phyloP scores from a whole-genome alignment of 2,113 vertebrate species.

The Leptobrachium leishanense region DNA sequence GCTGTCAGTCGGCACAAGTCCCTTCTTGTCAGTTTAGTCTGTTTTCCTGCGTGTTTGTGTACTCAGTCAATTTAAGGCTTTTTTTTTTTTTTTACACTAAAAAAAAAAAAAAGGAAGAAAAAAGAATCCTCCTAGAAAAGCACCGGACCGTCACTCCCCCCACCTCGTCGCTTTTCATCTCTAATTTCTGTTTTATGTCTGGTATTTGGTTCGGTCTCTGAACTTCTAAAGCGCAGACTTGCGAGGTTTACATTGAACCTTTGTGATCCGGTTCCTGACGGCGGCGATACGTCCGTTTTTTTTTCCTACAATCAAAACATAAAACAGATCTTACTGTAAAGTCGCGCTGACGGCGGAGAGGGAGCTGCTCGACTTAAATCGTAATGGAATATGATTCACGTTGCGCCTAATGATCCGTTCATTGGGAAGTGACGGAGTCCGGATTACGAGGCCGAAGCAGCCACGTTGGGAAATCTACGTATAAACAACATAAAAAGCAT shows the following conservation, averaged over 20 bases:
- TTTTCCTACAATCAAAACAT: too few relatives aligned
- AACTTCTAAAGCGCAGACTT: background rate
- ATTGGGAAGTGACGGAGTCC: too few relatives aligned
- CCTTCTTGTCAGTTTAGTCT: conserved; percentile 72
- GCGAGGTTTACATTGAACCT: conserved; percentile 12
- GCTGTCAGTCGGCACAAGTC: conserved; percentile 59
- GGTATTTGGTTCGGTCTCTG: background rate
- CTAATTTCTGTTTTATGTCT: conserved; percentile 35
- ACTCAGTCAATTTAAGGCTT: conserved; percentile 58
- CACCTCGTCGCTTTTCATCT: background rate
- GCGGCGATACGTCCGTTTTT: background rate
- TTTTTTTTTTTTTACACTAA: background rate
- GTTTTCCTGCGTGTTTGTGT: conserved; percentile 66
- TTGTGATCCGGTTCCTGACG: background rate
- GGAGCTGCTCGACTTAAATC: too few relatives aligned
- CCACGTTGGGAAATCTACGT: too few relatives aligned
- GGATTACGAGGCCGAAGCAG: too few relatives aligned
- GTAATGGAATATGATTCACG: too few relatives aligned
- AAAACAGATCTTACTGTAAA: too few relatives aligned
- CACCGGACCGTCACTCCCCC: background rate
- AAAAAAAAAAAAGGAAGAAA: background rate
- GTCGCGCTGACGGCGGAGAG: too few relatives aligned
- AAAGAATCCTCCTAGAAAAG: conserved; percentile 1
- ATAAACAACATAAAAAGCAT: too few relatives aligned
- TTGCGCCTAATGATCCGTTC: too few relatives aligned